Conservation (phyloP, 2,888 invertebrate species). For the Steinernema carpocapsae region DNA sequence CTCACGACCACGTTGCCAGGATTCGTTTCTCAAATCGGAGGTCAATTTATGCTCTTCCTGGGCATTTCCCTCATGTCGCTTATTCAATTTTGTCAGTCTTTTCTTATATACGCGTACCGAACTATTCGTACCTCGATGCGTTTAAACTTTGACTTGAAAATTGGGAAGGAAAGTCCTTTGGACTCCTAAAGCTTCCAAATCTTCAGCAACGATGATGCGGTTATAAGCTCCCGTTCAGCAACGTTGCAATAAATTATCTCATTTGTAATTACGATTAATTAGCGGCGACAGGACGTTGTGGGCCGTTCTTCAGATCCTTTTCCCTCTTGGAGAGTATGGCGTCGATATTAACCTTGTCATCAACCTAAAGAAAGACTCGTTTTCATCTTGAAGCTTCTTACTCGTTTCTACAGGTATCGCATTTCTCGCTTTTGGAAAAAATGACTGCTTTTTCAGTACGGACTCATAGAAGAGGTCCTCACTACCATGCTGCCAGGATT, state of each 20-base stretch:
- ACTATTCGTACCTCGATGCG: not conserved
- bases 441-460: constrained; percentile 39
- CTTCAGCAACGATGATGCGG: no score
- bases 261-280: no score
- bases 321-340: no score
- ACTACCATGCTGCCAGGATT: constrained; percentile 51
- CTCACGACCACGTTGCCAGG: constrained; percentile 48
- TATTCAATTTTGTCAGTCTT: constrained; percentile 40
- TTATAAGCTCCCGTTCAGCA: no score
- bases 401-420: constrained; percentile 36
- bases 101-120: not conserved
- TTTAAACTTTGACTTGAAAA: not conserved
- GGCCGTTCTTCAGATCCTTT: no score
- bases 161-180: not conserved
- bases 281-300: no score
- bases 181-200: no score
- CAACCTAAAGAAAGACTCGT: no score
- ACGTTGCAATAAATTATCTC: no score
- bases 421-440: not conserved
- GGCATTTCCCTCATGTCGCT: constrained; percentile 46
- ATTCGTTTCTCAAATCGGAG: constrained; percentile 47
- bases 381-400: constrained; percentile 40
- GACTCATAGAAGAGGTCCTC: constrained; percentile 45
- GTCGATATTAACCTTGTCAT: no score
- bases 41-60: constrained; percentile 47